Conservation (phyloP, 2,888 invertebrate species). For the Polymixis flavicincta region DNA sequence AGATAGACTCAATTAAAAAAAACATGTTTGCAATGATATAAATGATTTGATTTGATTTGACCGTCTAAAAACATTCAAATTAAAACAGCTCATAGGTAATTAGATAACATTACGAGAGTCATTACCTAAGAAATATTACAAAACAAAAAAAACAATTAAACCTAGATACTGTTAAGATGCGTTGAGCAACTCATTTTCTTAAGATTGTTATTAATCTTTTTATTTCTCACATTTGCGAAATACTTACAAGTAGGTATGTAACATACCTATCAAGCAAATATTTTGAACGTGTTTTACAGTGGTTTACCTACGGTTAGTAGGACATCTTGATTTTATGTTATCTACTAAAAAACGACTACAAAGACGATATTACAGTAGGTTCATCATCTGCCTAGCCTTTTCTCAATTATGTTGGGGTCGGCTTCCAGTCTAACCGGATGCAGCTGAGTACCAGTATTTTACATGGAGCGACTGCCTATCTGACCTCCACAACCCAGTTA, state of each 20-base stretch:
- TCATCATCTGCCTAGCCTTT: too few relatives aligned
- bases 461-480: too few relatives aligned
- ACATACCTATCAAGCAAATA: neutral
- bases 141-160: neutral
- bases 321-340: constrained; percentile 9
- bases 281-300: neutral
- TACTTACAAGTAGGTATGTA: neutral
- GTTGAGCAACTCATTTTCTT: constrained; percentile 11
- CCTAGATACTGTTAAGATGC: neutral
- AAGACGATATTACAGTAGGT: too few relatives aligned
- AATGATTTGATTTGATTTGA: too few relatives aligned
- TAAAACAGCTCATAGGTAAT: neutral
- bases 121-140: neutral
- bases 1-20: too few relatives aligned
- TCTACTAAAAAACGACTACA: neutral
- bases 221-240: neutral
- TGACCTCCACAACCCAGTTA: too few relatives aligned
- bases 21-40: too few relatives aligned
- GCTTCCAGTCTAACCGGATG: too few relatives aligned
- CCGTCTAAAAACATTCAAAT: neutral
- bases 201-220: neutral
- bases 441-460: too few relatives aligned
- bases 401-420: too few relatives aligned
- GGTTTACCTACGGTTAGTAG: neutral
- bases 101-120: neutral